phyloP scores from a whole-genome alignment of 2,113 vertebrate genomes.

The Haemorhous mexicanus region DNA sequence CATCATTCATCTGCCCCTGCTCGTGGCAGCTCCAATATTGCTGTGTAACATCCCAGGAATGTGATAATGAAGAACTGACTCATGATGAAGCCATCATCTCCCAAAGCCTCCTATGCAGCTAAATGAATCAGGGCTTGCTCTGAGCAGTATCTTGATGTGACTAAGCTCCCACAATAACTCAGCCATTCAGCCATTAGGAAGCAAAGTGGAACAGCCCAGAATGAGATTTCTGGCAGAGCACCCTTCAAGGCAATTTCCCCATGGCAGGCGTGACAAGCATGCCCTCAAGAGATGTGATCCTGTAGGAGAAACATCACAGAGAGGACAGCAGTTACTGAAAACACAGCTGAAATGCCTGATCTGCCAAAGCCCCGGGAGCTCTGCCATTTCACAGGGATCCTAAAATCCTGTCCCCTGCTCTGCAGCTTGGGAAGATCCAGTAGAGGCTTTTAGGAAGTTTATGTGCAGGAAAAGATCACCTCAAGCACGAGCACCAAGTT shows the following conservation, averaged over 20 bases:
- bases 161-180: slow-evolving; percentile 41
- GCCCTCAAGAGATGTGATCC: background rate
- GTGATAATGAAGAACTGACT: slow-evolving; percentile 55
- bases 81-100: slow-evolving; percentile 60
- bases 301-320: background rate
- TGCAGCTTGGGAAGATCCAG: background rate
- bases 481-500: background rate
- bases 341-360: background rate
- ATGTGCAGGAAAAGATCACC: background rate
- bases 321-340: background rate
- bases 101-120: slow-evolving; percentile 33
- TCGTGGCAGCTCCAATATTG: slow-evolving; percentile 21
- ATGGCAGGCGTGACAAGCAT: background rate
- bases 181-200: slow-evolving; percentile 16
- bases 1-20: slow-evolving; percentile 13
- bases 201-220: slow-evolving; percentile 24
- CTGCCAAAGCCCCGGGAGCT: background rate
- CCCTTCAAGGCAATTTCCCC: slow-evolving; percentile 20
- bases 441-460: background rate
- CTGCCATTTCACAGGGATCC: background rate
- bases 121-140: slow-evolving; percentile 42
- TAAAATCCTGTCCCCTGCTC: background rate
- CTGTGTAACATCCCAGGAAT: slow-evolving; percentile 30
- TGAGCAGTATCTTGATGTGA: slow-evolving; percentile 45
- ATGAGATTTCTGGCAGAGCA: slow-evolving; percentile 17